Evolutionary conservation across 2,888 invertebrate species (phyloP), one percentile per base, ranked within the genome.

Genomic region (Drosophila formosana): DNA sequence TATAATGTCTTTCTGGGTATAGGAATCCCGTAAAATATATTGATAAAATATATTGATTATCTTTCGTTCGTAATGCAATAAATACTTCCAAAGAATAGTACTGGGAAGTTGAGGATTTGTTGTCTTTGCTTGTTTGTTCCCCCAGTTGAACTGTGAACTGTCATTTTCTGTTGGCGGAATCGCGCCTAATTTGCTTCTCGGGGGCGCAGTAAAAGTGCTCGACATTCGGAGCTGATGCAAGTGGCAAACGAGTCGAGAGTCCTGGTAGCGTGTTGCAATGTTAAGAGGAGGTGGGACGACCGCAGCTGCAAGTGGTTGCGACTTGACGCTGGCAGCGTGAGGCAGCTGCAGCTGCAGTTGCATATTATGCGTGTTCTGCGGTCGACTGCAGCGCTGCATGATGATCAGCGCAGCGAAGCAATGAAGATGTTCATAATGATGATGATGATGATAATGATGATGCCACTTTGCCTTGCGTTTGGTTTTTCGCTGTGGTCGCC

Each of bases 311-410:
- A 61, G 78, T 67, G 78, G 60, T 53, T 56, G 28, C 34, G 28
- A 55, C 43, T 8, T 11, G 55, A 30, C n/a, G 30, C 46, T 46
- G 32, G 45, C n/a, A 18, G 55, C 63, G 61, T 34, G 50, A 34
- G 32, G 49, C n/a, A 23, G 43, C 41, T 23, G 50, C 72, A 71
- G 72, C 57, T 55, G 64, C 64, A 64, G 34, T 32, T 68, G 61
- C 69, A 68, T 56, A 64, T 78, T 78, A 78, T 74, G 75, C 75
- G 76, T 75, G 71, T 53, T 45, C 62, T 63, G 76, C 49, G 75
- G 76, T 71, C 62, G 64, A 57, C 57, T 46, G 25, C 66, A 46
- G 61, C 52, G 25, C 45, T 9, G 2, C 23, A 23, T 45, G 41
- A 28, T 45, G 57, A 39, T 49, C 39, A 45, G 58, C 34, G 45